Evolutionary conservation across 2,797 vertebrate genomes (phyloP).

Genomic region (Xenops minutus): DNA sequence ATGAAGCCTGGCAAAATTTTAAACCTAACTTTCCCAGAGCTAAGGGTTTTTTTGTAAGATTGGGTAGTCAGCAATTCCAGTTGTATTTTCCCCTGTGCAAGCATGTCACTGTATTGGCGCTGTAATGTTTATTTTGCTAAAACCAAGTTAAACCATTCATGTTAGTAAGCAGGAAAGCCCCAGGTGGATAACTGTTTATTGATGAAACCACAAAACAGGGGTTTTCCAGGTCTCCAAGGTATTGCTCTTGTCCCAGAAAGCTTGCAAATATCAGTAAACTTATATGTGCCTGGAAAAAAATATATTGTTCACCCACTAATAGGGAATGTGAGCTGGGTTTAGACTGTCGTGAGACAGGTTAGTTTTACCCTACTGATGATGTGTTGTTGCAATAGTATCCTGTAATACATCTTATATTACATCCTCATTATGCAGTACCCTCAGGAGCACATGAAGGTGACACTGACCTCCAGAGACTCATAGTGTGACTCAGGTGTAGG

Average conservation of each 20-base stretch:
- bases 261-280: neutral
- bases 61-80: neutral
- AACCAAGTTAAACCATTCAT: neutral
- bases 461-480: neutral
- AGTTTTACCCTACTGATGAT: too few relatives aligned
- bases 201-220: neutral
- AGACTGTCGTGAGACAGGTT: too few relatives aligned
- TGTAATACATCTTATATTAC: neutral
- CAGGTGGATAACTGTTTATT: neutral
- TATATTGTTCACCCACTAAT: too few relatives aligned
- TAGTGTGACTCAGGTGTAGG: neutral
- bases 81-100: neutral
- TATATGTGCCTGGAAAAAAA: neutral
- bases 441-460: neutral
- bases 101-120: neutral
- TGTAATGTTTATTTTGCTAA: neutral
- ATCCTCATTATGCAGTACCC: neutral
- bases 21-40: neutral
- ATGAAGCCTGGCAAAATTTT: neutral
- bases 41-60: neutral
- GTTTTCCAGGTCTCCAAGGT: neutral
- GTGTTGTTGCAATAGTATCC: too few relatives aligned
- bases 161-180: neutral
- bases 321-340: too few relatives aligned
- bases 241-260: neutral